Base-by-base conservation (phyloP, 2,888 invertebrate genomes). In the Cosmia trapezina region DNA sequence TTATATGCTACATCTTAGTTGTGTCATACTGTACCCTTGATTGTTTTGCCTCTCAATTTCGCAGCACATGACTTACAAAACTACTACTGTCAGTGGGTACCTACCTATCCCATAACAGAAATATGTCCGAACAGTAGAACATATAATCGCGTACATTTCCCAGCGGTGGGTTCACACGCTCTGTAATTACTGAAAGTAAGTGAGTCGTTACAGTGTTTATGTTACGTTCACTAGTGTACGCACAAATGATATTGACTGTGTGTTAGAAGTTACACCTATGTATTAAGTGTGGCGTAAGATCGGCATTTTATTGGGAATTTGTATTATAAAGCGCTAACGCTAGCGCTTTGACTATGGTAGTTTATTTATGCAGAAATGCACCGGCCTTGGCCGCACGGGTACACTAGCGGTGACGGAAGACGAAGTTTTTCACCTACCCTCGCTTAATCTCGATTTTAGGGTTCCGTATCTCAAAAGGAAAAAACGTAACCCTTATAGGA, bases 181-280 rank as follows among this genome's bases (percentile, higher is more conserved):
- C 66, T 11, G 60, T 70, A 79, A 81, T 79, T 83, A 81, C 64
- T 45, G 69, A 45, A 66, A 66, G 57, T 61, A 69, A 80, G 69
- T 78, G 68, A 83, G 63, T 63, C 61, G 60, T 70, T 49, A 64
- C 33, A 69, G 41, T 56, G 69, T 73, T 73, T 59, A 59, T 63
- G 49, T 63, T 59, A 45, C 62, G n/a, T 43, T 69, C 12, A 53
- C 56, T 60, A 54, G 63, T 60, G 33, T 77, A 60, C 28, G 47
- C 17, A 62, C 61, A 17, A 51, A 17, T 51, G 41, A 61, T 62
- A 43, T 51, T 37, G 33, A 43, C 43, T 77, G 17, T 37, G 37
- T 19, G n/a, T 12, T 37, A 33, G 14, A 62, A 41, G 17, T 53
- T 53, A 78, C 28, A n/a, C 14, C 5, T 37, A 5, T 37, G 5